These are phyloP conservation scores for Nothoprocta pentlandii DNA, from an alignment of 2,113 vertebrate genomes.

Conservation along the genomic window DNA sequence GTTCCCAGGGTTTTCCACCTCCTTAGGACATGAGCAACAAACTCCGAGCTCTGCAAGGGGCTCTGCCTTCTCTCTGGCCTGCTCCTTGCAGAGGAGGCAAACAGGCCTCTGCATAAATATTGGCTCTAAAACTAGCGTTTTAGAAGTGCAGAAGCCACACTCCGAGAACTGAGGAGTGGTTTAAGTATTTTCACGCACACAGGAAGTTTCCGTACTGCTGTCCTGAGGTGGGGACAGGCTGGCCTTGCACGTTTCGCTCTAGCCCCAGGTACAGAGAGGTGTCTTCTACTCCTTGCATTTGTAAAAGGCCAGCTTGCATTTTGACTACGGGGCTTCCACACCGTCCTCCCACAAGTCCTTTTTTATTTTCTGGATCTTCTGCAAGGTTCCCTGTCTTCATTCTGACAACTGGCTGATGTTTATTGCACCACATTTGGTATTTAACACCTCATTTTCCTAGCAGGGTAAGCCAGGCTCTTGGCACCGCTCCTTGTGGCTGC, in stretches of 20 bases:
- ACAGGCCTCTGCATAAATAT: accelerated
- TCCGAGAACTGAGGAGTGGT: neutral
- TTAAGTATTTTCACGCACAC: neutral
- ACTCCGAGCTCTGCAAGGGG: neutral
- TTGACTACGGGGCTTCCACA: neutral
- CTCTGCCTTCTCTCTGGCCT: neutral
- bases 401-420: neutral
- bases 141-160: neutral
- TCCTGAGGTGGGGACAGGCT: neutral
- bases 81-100: neutral
- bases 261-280: neutral
- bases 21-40: neutral
- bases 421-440: neutral
- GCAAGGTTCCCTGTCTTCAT: neutral
- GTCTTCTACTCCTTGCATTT: neutral
- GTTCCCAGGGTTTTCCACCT: neutral
- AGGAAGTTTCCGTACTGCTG: neutral
- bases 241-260: neutral
- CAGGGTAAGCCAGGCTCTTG: neutral
- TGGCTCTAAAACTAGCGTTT: neutral
- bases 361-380: neutral
- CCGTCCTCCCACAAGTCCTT: neutral
- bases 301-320: neutral
- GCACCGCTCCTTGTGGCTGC: neutral
- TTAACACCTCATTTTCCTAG: conserved; percentile 9